Evolutionary conservation across 1,140 invertebrate species (phyloP).

Genomic region (Delia radicum): DNA sequence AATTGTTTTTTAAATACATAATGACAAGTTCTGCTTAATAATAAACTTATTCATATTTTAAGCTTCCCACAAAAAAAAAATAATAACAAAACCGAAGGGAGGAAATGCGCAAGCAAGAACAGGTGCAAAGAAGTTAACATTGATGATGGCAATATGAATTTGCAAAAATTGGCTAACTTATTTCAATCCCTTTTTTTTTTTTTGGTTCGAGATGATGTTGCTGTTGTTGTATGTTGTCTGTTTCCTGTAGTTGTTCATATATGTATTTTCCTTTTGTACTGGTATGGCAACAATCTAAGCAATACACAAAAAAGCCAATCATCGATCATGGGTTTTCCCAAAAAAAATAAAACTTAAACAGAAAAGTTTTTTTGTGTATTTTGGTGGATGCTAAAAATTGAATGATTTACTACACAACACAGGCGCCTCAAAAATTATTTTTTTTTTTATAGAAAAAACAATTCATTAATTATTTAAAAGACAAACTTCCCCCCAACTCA

Average conservation of each 20-base stretch:
- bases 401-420: conserved; percentile 5
- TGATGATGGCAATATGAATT: conserved; percentile 16
- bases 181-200: not conserved
- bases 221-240: not conserved
- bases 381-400: conserved; percentile 18
- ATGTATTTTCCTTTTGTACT: too few species aligned
- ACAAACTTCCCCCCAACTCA: not conserved
- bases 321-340: not conserved
- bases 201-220: not conserved
- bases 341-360: too few species aligned
- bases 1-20: conserved; percentile 23
- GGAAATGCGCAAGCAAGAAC: too few species aligned
- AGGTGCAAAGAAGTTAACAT: not conserved
- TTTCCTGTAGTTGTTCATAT: too few species aligned
- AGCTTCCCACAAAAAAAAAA: too few species aligned
- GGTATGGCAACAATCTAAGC: not conserved
- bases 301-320: conserved; percentile 7
- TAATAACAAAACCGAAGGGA: too few species aligned
- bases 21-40: conserved; percentile 18
- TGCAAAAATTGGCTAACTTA: not conserved
- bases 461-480: conserved; percentile 22
- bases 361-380: conserved; percentile 14
- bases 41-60: conserved; percentile 14
- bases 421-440: not conserved
- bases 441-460: not conserved